Conservation (phyloP, 2,113 vertebrate genomes). For the Cyanistes caeruleus region DNA sequence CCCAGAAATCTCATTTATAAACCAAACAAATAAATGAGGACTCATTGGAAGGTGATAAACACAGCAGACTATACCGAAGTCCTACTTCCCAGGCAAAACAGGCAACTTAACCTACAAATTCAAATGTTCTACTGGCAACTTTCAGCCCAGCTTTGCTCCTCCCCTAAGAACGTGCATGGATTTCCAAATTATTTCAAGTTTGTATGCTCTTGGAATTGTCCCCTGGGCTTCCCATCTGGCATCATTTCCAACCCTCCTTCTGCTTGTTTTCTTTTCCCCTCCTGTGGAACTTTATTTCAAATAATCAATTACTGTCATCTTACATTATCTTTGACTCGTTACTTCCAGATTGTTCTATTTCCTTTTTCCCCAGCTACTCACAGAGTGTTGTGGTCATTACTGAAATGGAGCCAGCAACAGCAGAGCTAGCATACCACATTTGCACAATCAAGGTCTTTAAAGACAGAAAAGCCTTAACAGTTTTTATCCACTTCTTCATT, state of each 20-base stretch:
- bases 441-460: not conserved
- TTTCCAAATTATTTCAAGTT: constrained; percentile 3
- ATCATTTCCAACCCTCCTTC: not conserved
- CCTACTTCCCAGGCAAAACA: not conserved
- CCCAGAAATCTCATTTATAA: not conserved
- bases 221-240: not conserved
- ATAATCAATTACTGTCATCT: constrained; percentile 48
- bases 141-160: not conserved
- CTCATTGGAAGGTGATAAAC: not conserved
- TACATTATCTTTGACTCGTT: constrained; percentile 53
- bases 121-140: not conserved
- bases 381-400: not conserved
- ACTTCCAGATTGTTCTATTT: constrained; percentile 47
- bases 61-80: not conserved
- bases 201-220: not conserved
- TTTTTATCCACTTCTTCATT: not conserved
- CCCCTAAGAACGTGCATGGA: not conserved
- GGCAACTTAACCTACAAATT: not conserved
- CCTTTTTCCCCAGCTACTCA: not conserved
- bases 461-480: not conserved
- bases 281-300: constrained; percentile 25
- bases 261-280: constrained; percentile 27
- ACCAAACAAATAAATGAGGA: not conserved
- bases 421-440: not conserved
- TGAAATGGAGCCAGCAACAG: not conserved